Evolutionary conservation across 2,888 invertebrate species (phyloP).

Genomic region (Adela reaumurella): DNA sequence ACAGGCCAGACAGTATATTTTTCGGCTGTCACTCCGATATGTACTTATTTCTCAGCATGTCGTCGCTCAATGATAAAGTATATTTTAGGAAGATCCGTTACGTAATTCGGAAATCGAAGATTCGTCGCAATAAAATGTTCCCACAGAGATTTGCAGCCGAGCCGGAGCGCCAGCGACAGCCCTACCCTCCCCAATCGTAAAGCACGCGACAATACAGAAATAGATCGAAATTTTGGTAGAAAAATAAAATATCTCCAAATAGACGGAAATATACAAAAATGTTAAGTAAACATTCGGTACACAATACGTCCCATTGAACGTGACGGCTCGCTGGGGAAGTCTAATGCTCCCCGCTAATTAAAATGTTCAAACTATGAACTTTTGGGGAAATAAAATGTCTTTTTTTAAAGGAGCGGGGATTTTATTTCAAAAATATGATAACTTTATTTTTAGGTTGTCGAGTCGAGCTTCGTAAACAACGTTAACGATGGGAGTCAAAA

Average conservation of each 20-base stretch:
- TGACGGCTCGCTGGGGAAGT: conserved; percentile 32
- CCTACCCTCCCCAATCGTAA: not conserved
- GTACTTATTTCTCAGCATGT: too few relatives aligned
- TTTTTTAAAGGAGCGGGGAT: not conserved
- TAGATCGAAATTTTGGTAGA: conserved; percentile 45
- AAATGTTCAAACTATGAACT: conserved; percentile 41
- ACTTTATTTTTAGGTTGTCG: not conserved
- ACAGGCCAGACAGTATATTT: too few relatives aligned
- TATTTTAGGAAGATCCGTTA: too few relatives aligned
- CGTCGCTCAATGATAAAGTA: too few relatives aligned
- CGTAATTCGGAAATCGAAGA: too few relatives aligned
- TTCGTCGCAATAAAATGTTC: not conserved
- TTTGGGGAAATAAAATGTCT: not conserved
- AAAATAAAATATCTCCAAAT: conserved; percentile 56
- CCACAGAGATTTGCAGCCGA: not conserved
- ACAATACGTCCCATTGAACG: conserved; percentile 20
- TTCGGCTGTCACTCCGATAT: too few relatives aligned
- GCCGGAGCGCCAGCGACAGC: not conserved
- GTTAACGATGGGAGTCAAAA: too few relatives aligned
- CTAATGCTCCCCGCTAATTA: conserved; percentile 57
- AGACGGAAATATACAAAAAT: conserved; percentile 57
- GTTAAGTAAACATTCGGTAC: conserved; percentile 28
- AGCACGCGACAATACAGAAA: conserved; percentile 46
- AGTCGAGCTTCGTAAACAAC: too few relatives aligned
- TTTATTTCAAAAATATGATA: not conserved